These are phyloP conservation scores for Drosophila nannoptera DNA, from an alignment of 1,140 invertebrate genomes.

Conservation along the genomic window DNA sequence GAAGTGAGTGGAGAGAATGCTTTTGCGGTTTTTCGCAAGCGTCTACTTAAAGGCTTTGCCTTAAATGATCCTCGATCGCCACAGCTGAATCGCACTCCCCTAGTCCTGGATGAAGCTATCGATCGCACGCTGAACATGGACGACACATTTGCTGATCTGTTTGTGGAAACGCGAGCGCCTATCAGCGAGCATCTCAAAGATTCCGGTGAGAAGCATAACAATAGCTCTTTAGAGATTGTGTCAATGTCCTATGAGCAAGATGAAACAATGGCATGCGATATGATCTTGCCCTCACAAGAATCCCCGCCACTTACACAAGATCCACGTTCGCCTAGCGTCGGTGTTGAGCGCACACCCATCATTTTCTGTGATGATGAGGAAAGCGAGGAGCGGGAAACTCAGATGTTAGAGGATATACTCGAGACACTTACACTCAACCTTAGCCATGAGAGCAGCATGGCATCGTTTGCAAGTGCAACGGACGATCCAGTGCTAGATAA, in stretches of 20 bases:
- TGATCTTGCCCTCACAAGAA: slow-evolving; percentile 21
- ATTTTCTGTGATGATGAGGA: slow-evolving; percentile 77
- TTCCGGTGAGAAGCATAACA: slow-evolving; percentile 35
- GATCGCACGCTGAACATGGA: slow-evolving; percentile 71
- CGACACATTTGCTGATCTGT: slow-evolving; percentile 73
- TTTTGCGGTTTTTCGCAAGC: slow-evolving; percentile 54
- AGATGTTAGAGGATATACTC: slow-evolving; percentile 70
- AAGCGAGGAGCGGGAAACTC: slow-evolving; percentile 55
- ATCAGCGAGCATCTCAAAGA: not conserved
- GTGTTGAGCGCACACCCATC: slow-evolving; percentile 80
- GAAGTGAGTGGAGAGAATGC: slow-evolving; percentile 41
- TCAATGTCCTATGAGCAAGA: slow-evolving; percentile 60
- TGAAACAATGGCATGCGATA: slow-evolving; percentile 61
- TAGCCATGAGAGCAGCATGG: slow-evolving; percentile 61
- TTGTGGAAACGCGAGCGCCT: slow-evolving; percentile 65
- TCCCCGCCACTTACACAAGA: slow-evolving; percentile 58
- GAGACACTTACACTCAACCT: slow-evolving; percentile 69
- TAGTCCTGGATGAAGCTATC: slow-evolving; percentile 76
- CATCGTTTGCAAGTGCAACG: slow-evolving; percentile 46
- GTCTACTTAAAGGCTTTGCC: slow-evolving; percentile 66
- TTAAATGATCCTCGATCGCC: slow-evolving; percentile 79
- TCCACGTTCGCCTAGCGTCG: slow-evolving; percentile 79
- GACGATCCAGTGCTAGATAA: slow-evolving; percentile 37
- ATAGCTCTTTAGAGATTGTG: slow-evolving; percentile 60
- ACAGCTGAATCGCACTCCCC: slow-evolving; percentile 79